phyloP scores from a whole-genome alignment of 2,113 vertebrate genomes.

The Oriolus oriolus region DNA sequence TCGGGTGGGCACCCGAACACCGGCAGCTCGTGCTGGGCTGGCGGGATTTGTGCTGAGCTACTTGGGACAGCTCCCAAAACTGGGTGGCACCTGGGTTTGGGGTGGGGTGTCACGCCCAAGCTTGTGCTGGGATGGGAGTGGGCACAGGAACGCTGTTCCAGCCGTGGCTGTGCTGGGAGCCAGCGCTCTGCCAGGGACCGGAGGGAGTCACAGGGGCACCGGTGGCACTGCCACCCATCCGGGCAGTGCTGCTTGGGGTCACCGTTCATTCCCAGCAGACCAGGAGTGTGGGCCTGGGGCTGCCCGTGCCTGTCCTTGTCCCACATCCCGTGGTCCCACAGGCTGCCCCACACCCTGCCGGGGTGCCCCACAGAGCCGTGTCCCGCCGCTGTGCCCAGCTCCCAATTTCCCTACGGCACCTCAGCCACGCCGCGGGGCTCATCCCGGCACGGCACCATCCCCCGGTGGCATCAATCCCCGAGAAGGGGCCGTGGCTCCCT shows the following conservation, averaged over 20 bases:
- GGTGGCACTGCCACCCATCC: background rate
- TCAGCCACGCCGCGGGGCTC: background rate
- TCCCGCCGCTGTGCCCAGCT: accelerated
- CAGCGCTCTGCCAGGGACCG: background rate
- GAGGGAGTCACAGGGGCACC: accelerated
- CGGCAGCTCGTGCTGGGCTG: accelerated
- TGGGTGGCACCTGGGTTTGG: background rate
- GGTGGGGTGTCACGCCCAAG: background rate
- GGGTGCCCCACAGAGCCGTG: background rate
- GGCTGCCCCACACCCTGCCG: accelerated
- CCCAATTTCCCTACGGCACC: background rate
- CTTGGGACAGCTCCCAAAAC: background rate
- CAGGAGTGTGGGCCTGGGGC: background rate
- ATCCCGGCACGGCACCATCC: background rate
- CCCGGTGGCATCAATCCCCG: background rate
- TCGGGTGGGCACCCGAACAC: background rate
- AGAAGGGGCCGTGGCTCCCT: background rate
- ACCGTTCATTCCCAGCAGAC: background rate
- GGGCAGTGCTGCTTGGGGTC: background rate
- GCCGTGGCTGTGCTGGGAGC: background rate
- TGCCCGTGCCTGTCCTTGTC: too few species aligned
- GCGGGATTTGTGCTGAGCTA: background rate
- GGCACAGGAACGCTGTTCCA: background rate
- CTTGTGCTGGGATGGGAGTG: background rate
- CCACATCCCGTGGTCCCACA: accelerated